Evolutionary conservation across 2,113 vertebrate species (phyloP).

Genomic region (Rhea americana): DNA sequence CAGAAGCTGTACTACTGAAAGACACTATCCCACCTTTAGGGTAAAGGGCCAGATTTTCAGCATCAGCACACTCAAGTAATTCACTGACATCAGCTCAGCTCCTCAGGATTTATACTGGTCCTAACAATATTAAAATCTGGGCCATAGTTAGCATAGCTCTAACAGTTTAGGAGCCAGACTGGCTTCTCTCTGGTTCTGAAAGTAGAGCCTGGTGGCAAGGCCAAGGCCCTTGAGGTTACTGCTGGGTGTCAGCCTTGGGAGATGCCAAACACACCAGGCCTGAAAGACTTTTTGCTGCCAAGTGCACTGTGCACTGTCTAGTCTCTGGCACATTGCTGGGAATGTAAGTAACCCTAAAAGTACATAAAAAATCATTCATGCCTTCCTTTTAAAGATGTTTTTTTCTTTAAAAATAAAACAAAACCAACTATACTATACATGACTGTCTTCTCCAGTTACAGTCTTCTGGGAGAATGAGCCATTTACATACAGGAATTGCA

Average conservation of each 20-base stretch:
- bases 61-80: background rate
- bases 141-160: background rate
- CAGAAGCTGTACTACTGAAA: background rate
- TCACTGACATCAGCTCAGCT: background rate
- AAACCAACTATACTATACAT: background rate
- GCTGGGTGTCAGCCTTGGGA: background rate
- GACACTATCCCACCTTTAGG: background rate
- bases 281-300: background rate
- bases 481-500: background rate
- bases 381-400: background rate
- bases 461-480: background rate
- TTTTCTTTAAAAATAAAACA: conserved; percentile 34
- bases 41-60: background rate
- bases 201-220: background rate
- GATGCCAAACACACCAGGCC: background rate
- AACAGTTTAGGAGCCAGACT: background rate
- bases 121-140: background rate
- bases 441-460: background rate
- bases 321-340: background rate
- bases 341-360: background rate
- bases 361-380: background rate
- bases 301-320: background rate
- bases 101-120: background rate
- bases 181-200: background rate
- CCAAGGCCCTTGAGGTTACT: background rate